phyloP scores from a whole-genome alignment of 1,140 invertebrate genomes.

The Trachymyrmex cornetzi region DNA sequence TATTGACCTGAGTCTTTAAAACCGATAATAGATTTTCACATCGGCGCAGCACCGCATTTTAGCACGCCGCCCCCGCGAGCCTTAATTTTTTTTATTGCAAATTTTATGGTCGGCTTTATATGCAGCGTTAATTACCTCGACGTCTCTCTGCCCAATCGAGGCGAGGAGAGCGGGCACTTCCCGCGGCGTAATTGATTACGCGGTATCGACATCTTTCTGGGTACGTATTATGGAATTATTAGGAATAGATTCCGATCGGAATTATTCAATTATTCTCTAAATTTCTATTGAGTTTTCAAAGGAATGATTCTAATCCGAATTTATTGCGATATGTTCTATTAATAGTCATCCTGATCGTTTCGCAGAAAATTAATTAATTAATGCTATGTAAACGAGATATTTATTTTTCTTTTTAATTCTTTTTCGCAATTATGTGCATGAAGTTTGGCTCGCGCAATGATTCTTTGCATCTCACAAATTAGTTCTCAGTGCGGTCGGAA shows the following conservation, averaged over 20 bases:
- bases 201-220: neutral
- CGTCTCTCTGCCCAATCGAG: neutral
- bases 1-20: constrained; percentile 57
- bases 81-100: constrained; percentile 5
- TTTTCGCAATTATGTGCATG: neutral
- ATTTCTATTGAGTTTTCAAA: too few relatives aligned
- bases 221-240: too few relatives aligned
- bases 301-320: too few relatives aligned
- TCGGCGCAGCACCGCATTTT: constrained; percentile 36
- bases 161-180: too few relatives aligned
- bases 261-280: too few relatives aligned
- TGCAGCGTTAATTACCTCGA: neutral
- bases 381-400: neutral
- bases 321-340: too few relatives aligned
- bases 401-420: neutral
- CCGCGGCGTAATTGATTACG: neutral
- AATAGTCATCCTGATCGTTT: neutral
- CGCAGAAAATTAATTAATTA: neutral
- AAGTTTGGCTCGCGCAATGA: neutral
- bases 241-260: too few relatives aligned
- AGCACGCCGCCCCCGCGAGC: neutral
- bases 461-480: constrained; percentile 26
- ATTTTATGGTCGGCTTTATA: constrained; percentile 29
- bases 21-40: constrained; percentile 55
- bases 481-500: neutral